These are phyloP conservation scores for Vespertilio murinus DNA, from an alignment of 2,797 vertebrate genomes.

Conservation along the genomic window DNA sequence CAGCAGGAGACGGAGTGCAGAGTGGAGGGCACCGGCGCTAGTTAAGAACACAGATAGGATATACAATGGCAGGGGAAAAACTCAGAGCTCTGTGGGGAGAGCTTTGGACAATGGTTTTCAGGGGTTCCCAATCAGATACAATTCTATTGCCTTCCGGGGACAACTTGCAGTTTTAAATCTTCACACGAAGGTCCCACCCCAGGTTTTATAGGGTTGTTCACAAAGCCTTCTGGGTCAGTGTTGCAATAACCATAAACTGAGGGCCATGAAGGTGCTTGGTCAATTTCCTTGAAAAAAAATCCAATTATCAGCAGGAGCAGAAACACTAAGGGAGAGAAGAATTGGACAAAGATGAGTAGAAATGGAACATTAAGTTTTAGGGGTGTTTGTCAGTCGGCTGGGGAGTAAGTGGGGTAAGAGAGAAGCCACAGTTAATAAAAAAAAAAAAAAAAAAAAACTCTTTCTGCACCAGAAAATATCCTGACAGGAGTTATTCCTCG, in stretches of 20 bases:
- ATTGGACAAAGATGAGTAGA: not conserved
- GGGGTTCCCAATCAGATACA: constrained; percentile 17
- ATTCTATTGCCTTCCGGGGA: constrained; percentile 73
- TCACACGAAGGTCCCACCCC: constrained; percentile 62
- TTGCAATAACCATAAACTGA: constrained; percentile 27
- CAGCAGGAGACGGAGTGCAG: not conserved
- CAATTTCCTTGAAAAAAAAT: constrained; percentile 39
- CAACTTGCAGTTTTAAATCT: constrained; percentile 67
- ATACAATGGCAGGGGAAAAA: not conserved
- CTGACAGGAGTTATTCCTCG: not conserved
- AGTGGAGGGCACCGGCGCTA: not conserved
- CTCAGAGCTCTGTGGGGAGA: not conserved
- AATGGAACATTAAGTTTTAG: not conserved
- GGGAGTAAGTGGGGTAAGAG: not conserved
- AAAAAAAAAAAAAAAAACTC: not conserved
- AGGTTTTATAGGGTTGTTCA: constrained; percentile 72
- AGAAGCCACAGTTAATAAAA: not conserved
- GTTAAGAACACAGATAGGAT: not conserved
- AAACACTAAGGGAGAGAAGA: constrained; percentile 20
- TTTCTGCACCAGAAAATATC: not conserved
- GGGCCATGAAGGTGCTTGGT: not conserved
- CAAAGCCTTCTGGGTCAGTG: constrained; percentile 61
- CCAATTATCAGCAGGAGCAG: constrained; percentile 41
- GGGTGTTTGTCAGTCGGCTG: not conserved
- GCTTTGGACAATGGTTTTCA: not conserved